Conservation (phyloP, 2,888 invertebrate genomes). For the Alcis repandata region DNA sequence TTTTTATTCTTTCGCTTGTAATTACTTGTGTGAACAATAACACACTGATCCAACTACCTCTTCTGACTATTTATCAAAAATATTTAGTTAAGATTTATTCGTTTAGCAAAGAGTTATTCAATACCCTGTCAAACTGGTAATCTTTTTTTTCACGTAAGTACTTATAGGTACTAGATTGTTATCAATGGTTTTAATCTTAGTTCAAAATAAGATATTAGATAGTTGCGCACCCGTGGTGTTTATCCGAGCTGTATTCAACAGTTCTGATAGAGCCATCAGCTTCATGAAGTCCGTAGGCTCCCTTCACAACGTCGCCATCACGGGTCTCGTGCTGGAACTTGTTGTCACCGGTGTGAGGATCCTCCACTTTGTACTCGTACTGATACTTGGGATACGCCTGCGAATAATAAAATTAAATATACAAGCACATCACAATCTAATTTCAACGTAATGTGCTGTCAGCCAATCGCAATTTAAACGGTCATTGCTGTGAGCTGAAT, state of each 20-base stretch:
- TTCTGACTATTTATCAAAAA: too few species aligned
- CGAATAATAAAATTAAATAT: constrained; percentile 50
- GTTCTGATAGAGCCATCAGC: constrained; percentile 87
- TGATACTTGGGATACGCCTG: constrained; percentile 87
- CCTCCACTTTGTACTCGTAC: constrained; percentile 88
- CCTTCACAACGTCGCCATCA: constrained; percentile 88
- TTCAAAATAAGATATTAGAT: not conserved
- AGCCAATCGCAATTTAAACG: constrained; percentile 57
- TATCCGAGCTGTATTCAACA: constrained; percentile 87
- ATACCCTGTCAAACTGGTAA: too few species aligned
- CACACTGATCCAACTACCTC: too few species aligned
- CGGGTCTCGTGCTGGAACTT: constrained; percentile 87
- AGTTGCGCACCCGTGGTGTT: constrained; percentile 82
- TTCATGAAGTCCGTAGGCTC: constrained; percentile 88
- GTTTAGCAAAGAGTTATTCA: too few species aligned
- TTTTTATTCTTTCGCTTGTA: too few species aligned
- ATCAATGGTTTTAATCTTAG: not conserved
- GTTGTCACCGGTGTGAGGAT: constrained; percentile 88
- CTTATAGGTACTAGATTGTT: not conserved
- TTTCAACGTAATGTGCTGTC: constrained; percentile 58
- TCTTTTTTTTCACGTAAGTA: too few species aligned
- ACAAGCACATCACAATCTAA: constrained; percentile 48
- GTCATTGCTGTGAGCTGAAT: constrained; percentile 62
- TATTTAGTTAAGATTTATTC: too few species aligned
- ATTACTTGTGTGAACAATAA: too few species aligned